These are phyloP conservation scores for Neelides folsomi DNA, from an alignment of 2,888 invertebrate genomes.

Conservation along the genomic window DNA sequence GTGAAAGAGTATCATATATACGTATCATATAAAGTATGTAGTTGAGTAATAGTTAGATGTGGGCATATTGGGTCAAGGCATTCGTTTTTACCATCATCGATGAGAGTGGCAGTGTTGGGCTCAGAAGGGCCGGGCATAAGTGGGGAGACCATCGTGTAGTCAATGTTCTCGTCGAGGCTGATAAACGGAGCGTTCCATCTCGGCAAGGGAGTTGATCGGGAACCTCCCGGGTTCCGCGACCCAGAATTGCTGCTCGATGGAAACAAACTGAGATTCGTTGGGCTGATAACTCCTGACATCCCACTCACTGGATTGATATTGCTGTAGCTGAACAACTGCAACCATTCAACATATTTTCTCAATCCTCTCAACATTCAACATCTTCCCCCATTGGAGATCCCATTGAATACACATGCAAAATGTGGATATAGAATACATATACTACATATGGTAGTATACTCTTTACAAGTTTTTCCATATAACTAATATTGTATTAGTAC, in stretches of 20 bases:
- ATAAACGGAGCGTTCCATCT: slow-evolving; percentile 83
- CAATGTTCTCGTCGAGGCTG: slow-evolving; percentile 65
- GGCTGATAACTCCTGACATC: slow-evolving; percentile 71
- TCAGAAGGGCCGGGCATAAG: slow-evolving; percentile 49
- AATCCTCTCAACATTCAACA: too few relatives aligned
- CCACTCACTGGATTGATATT: slow-evolving; percentile 61
- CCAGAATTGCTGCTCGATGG: slow-evolving; percentile 45
- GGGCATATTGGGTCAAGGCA: too few relatives aligned
- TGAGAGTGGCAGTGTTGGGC: slow-evolving; percentile 56
- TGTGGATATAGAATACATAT: too few relatives aligned
- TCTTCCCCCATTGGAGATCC: too few relatives aligned
- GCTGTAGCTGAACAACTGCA: slow-evolving; percentile 83
- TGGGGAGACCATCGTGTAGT: slow-evolving; percentile 83
- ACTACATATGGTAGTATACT: too few relatives aligned
- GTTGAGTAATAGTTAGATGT: too few relatives aligned
- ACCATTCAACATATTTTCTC: slow-evolving; percentile 21
- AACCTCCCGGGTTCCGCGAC: slow-evolving; percentile 42
- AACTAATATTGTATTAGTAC: too few relatives aligned
- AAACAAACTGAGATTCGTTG: slow-evolving; percentile 72
- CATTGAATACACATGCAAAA: too few relatives aligned
- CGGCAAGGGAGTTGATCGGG: slow-evolving; percentile 40
- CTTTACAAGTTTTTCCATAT: too few relatives aligned
- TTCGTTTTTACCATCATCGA: slow-evolving; percentile 56
- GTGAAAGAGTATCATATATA: background rate
- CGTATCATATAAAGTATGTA: too few relatives aligned